Conservation (phyloP, 2,797 vertebrate species). For the Danio kyathit region DNA sequence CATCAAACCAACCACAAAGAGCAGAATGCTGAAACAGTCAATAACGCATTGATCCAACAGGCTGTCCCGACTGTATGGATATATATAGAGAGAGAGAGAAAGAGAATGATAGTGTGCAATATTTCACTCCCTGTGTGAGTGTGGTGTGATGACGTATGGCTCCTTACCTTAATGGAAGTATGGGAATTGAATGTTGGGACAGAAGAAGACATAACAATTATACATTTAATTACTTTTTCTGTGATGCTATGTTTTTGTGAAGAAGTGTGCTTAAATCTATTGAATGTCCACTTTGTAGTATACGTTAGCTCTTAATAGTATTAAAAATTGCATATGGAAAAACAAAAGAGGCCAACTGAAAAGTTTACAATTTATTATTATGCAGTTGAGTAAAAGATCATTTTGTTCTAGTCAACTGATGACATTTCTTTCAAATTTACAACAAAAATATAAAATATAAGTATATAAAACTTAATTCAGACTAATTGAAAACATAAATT, state of each 20-base stretch:
- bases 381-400: too few species aligned
- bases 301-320: too few species aligned
- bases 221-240: not conserved
- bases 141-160: not conserved
- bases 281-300: not conserved
- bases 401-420: too few species aligned
- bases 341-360: too few species aligned
- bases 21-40: conserved; percentile 80
- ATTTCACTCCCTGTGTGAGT: conserved; percentile 5
- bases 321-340: too few species aligned
- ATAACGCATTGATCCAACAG: conserved; percentile 83
- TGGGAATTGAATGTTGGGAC: not conserved
- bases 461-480: too few species aligned
- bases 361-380: too few species aligned
- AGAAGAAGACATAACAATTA: not conserved
- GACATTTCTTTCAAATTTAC: too few species aligned
- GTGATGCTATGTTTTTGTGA: not conserved
- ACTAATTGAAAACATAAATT: too few species aligned
- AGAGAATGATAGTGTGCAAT: conserved; percentile 78
- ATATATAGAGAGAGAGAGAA: conserved; percentile 75
- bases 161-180: not conserved
- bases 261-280: not conserved
- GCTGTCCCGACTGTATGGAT: conserved; percentile 78
- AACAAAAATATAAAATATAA: too few species aligned
- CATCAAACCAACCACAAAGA: conserved; percentile 86